Conservation (phyloP, 2,113 vertebrate genomes). For the Aspiorhynchus laticeps region DNA sequence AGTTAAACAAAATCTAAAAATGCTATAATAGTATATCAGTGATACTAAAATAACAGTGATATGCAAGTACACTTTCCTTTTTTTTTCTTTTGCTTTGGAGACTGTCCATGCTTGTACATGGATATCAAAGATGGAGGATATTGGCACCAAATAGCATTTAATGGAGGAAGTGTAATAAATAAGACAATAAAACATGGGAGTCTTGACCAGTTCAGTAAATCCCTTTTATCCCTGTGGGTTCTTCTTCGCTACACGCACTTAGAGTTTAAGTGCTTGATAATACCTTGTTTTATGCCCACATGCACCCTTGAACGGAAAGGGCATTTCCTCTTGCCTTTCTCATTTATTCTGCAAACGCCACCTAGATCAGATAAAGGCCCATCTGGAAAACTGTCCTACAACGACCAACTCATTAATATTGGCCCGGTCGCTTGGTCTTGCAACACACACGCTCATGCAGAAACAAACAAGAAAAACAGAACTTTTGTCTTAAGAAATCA, state of each 20-base stretch:
- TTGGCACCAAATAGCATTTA: conserved; percentile 10
- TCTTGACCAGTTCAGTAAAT: conserved; percentile 13
- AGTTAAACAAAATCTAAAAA: no score
- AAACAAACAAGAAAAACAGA: conserved; percentile 8
- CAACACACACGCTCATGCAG: background rate
- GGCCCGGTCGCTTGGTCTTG: conserved; percentile 6
- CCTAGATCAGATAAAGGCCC: conserved; percentile 56
- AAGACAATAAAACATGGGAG: conserved; percentile 20
- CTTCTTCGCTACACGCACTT: conserved; percentile 40
- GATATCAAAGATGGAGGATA: background rate
- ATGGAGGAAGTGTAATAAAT: conserved; percentile 14
- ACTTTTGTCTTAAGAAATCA: conserved; percentile 26
- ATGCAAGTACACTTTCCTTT: no score
- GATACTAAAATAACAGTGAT: background rate
- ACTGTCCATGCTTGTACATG: background rate
- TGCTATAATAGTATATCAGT: no score
- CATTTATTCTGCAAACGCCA: conserved; percentile 56
- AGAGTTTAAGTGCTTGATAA: conserved; percentile 54
- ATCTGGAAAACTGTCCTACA: conserved; percentile 38
- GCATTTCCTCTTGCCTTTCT: conserved; percentile 52
- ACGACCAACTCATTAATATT: conserved; percentile 44
- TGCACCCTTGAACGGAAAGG: conserved; percentile 37
- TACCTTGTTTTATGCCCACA: conserved; percentile 54
- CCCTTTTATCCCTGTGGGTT: conserved; percentile 24
- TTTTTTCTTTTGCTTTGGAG: background rate